Base-by-base conservation (phyloP, 2,797 vertebrate genomes). In the Myoxocephalus aenaeus region DNA sequence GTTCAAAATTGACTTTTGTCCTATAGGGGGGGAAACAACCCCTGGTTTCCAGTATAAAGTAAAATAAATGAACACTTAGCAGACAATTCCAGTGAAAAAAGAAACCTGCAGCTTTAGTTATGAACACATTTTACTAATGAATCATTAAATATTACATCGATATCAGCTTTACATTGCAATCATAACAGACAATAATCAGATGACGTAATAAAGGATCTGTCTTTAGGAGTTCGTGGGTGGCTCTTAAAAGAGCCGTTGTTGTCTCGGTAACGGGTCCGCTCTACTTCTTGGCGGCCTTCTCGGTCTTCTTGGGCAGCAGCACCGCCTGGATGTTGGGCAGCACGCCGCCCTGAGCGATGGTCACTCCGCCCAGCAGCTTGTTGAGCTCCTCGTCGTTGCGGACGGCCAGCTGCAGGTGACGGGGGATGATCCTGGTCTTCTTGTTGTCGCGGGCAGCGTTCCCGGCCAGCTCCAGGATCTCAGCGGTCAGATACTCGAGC, bases 381-480 rank as follows among this genome's bases (percentile, higher is more conserved):
- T 53, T 53, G 50, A 53, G 50, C 50, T 53, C 50, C 50, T 53
- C 50, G 50, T 53, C 50, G 50, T 53, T 53, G n/a, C 50, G 50
- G n/a, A 53, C 50, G 27, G 56, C 56, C 70, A 61, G 13, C 38
- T 57, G 22, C 22, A 36, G 77, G 27, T 91, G 90, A 2, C 87
- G 81, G 29, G 91, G 89, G 29, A 81, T 1, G 22, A 94, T 78
- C 0, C 88, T 69, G 0, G 11, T 20, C 65, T 79, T 91, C 77
- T 68, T 90, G 81, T 89, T 89, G 6, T 87, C 73, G 0, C 0
- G 13, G 0, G 93, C 91, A 51, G 86, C 79, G 0, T 71, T 82
- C 5, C 89, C 75, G 4, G 77, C 77, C 63, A 79, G 10, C 77
- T 79, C 77, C 27, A 79, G 70, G 64, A 79, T 79, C 64, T 79